Conservation (phyloP, 2,113 vertebrate genomes). For the Erythrocercus mccallii region DNA sequence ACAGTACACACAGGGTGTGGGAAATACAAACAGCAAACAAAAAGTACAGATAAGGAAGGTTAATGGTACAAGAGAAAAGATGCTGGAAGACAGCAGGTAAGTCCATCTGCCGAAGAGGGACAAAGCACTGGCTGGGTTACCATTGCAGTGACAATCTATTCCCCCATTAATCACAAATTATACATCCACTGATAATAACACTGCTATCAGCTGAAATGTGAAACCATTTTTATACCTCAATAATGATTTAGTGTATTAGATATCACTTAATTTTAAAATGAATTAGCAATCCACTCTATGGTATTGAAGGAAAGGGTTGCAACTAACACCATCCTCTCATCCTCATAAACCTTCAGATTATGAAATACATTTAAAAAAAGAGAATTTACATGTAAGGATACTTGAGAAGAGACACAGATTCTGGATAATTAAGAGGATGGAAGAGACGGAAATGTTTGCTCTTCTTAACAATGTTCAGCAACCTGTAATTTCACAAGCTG, state of each 20-base stretch:
- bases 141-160: not conserved
- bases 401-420: constrained; percentile 12
- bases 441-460: constrained; percentile 15
- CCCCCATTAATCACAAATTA: not conserved
- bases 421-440: constrained; percentile 6
- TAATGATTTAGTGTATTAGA: not conserved
- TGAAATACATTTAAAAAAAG: constrained; percentile 18
- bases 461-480: not conserved
- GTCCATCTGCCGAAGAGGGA: not conserved
- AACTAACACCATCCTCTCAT: not conserved
- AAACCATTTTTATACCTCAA: not conserved
- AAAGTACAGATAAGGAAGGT: not conserved
- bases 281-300: not conserved
- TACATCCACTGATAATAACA: not conserved
- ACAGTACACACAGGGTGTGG: not conserved
- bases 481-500: constrained; percentile 1
- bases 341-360: not conserved
- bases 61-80: not conserved
- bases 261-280: not conserved
- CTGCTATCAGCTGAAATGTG: not conserved
- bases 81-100: not conserved
- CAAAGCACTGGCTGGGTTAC: not conserved
- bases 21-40: not conserved
- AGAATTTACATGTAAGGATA: not conserved
- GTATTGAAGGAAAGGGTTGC: not conserved